phyloP scores from a whole-genome alignment of 2,113 vertebrate genomes.

The Amblyornis subalaris region DNA sequence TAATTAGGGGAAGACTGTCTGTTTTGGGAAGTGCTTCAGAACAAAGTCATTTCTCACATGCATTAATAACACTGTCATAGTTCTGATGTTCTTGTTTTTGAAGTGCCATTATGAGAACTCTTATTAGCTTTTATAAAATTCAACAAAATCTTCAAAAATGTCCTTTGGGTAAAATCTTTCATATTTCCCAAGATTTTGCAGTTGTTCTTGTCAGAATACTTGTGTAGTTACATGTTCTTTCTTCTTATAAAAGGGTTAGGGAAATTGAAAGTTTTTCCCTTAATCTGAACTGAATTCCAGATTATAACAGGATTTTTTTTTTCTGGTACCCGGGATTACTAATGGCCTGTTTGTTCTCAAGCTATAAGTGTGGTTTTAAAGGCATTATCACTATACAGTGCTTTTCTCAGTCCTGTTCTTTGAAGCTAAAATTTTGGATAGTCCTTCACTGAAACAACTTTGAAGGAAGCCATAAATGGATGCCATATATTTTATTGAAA shows the following conservation, averaged over 20 bases:
- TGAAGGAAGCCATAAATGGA: background rate
- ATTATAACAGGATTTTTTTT: background rate
- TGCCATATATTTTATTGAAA: background rate
- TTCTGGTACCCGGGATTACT: background rate
- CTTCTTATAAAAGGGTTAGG: background rate
- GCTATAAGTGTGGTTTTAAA: background rate
- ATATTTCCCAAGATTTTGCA: background rate
- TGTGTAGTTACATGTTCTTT: background rate
- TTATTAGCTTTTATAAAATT: background rate
- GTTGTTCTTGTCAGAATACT: background rate
- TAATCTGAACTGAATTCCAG: background rate
- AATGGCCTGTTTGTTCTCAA: background rate
- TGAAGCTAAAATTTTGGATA: background rate
- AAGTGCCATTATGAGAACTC: background rate
- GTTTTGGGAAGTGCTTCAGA: background rate
- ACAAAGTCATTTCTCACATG: rapidly evolving
- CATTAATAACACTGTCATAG: background rate
- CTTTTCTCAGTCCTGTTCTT: background rate
- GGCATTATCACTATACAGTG: background rate
- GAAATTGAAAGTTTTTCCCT: background rate
- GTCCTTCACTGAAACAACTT: background rate
- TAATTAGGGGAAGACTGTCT: background rate
- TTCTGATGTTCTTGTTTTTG: background rate
- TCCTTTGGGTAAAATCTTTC: background rate
- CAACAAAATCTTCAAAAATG: background rate